Evolutionary conservation across 2,797 vertebrate genomes (phyloP), one percentile per base, ranked within the genome.

Genomic region (Lagocephalus sceleratus): DNA sequence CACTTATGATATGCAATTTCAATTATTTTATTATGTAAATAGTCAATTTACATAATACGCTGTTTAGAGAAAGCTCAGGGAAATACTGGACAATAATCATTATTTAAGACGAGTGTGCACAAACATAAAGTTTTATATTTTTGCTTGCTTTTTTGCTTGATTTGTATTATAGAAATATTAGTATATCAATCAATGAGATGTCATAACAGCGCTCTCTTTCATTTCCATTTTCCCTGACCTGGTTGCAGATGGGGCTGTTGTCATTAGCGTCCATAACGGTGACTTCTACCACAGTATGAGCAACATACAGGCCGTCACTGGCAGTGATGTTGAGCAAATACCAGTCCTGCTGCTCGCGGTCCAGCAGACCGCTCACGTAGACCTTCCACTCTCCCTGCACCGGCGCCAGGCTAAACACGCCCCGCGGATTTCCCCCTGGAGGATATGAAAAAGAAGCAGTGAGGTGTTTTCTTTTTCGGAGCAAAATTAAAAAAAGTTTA

Each of bases 251-350:
- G 51, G 97, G 97, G 49, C 86, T 94, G 76, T 99, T 98, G 88
- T 99, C 97, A 21, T 98, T 99, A 75, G 93, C 93, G 78, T 99
- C 97, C 63, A 96, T 95, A 53, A 99, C 89, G 52, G 94, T 96
- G 50, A 99, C 95, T 68, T 98, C 96, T 52, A 98, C 94, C 8
- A 92, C 82, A 2, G 94, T 92, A 72, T 90, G 92, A 16, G 93
- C 88, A 1, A 94, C 88, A 71, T 94, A 96, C 1, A 94, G 91
- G 11, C 97, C 96, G 53, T 99, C 97, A 12, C 91, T 96, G 52
- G 95, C 96, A 8, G 94, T 97, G 85, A 98, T 92, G 71, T 95
- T 98, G 58, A 99, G 92, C 76, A 96, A 90, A 59, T 99, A 99
- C 85, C 78, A 91, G 88, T 96, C 96, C 78, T 92, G 94, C 69